Evolutionary conservation across 2,113 vertebrate species (phyloP).

Genomic region (Gnathonemus longibarbis): DNA sequence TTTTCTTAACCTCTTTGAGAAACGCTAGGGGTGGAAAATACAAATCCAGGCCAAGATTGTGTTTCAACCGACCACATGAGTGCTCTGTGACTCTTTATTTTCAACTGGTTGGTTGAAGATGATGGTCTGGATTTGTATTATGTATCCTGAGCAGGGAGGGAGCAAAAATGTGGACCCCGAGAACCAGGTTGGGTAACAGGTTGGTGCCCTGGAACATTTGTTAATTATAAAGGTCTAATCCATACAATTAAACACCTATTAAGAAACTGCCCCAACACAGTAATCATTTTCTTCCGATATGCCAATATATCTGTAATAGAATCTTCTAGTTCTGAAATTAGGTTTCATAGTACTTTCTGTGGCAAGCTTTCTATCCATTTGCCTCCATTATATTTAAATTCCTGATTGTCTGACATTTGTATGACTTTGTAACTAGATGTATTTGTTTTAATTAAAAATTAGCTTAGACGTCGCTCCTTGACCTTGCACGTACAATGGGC

Average conservation of each 20-base stretch:
- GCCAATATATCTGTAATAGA: slow-evolving; percentile 7
- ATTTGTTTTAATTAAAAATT: slow-evolving; percentile 36
- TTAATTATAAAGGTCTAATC: slow-evolving; percentile 12
- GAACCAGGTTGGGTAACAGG: neutral
- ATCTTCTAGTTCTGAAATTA: neutral
- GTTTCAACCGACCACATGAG: neutral
- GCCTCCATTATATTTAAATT: neutral
- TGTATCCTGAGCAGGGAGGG: neutral
- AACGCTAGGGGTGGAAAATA: neutral
- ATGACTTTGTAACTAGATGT: slow-evolving; percentile 18
- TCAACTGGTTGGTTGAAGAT: neutral
- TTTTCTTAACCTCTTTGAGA: neutral
- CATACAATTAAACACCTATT: slow-evolving; percentile 5
- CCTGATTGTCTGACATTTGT: slow-evolving; percentile 2
- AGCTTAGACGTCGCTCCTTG: slow-evolving; percentile 23
- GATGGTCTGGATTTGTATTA: neutral
- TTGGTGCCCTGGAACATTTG: neutral
- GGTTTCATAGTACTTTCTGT: slow-evolving; percentile 25
- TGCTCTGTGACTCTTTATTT: neutral
- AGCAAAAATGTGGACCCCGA: neutral
- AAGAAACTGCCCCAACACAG: slow-evolving; percentile 22
- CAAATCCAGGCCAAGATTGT: neutral
- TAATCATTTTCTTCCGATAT: slow-evolving; percentile 1
- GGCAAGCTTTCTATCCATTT: slow-evolving; percentile 18
- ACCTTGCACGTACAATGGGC: slow-evolving; percentile 6